Percentiles rank a stretch among this genome's conserved stretches.
These are phyloP conservation scores for Phataginus tricuspis DNA, from an alignment of 2,797 vertebrate species.

Conservation along the genomic window DNA sequence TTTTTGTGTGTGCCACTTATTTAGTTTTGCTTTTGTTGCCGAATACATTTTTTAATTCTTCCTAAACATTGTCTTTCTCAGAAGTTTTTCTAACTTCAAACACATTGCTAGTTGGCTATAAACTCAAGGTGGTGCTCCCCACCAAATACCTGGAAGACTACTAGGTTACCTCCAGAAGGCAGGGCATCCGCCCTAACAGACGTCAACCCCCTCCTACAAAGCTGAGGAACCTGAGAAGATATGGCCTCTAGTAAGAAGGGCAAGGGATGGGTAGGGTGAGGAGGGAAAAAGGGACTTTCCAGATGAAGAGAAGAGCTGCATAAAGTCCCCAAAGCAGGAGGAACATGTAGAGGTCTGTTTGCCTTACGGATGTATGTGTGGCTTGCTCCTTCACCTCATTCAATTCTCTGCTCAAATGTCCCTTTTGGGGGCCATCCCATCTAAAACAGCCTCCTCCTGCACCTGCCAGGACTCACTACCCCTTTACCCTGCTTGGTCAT, in stretches of 20 bases:
- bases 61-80: neutral
- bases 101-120: neutral
- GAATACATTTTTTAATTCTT: neutral
- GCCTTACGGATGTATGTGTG: rapidly evolving
- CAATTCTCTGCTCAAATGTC: neutral
- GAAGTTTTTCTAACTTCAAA: neutral
- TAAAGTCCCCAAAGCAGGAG: neutral
- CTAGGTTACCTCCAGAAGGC: neutral
- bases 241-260: neutral
- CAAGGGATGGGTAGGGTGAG: neutral
- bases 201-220: neutral
- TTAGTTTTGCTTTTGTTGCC: too few relatives aligned
- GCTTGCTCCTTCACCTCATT: neutral
- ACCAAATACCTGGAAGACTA: neutral
- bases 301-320: neutral
- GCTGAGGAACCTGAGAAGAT: neutral
- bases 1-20: neutral
- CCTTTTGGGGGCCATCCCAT: neutral
- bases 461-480: neutral
- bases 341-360: neutral
- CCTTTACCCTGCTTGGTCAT: neutral
- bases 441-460: neutral
- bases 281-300: neutral
- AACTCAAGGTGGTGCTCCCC: neutral
- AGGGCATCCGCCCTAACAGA: neutral